Evolutionary conservation across 2,113 vertebrate species (phyloP).

Genomic region (Petroica traversi): DNA sequence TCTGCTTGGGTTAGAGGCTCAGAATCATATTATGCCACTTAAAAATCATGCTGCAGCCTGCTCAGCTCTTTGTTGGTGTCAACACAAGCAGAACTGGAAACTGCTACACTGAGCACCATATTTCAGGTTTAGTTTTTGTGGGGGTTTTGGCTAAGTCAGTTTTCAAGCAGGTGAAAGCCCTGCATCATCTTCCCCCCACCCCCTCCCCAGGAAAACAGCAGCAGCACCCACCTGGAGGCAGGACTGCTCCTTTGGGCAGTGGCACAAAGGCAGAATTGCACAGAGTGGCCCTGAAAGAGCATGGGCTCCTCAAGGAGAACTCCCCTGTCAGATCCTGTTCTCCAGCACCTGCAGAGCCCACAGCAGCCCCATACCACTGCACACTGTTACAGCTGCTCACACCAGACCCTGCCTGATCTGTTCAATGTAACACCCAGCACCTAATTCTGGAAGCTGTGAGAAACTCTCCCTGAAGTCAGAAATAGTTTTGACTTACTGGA

Average conservation of each 20-base stretch:
- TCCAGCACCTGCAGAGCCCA: background rate
- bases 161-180: background rate
- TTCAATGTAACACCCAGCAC: accelerated
- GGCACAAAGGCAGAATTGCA: background rate
- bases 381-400: background rate
- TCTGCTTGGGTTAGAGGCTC: background rate
- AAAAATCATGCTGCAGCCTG: background rate
- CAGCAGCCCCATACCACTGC: background rate
- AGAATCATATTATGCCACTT: background rate
- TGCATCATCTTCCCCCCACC: background rate
- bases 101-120: accelerated
- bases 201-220: no score
- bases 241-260: background rate
- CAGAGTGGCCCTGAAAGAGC: background rate
- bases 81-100: background rate
- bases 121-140: background rate
- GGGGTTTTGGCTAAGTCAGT: background rate
- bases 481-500: background rate
- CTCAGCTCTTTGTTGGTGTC: background rate
- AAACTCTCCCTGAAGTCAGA: background rate
- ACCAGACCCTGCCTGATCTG: background rate
- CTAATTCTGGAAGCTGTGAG: background rate
- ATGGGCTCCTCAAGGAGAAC: accelerated
- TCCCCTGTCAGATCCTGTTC: background rate
- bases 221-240: background rate